Conservation (phyloP, 1,140 invertebrate genomes). For the Drosophila bifasciata region DNA sequence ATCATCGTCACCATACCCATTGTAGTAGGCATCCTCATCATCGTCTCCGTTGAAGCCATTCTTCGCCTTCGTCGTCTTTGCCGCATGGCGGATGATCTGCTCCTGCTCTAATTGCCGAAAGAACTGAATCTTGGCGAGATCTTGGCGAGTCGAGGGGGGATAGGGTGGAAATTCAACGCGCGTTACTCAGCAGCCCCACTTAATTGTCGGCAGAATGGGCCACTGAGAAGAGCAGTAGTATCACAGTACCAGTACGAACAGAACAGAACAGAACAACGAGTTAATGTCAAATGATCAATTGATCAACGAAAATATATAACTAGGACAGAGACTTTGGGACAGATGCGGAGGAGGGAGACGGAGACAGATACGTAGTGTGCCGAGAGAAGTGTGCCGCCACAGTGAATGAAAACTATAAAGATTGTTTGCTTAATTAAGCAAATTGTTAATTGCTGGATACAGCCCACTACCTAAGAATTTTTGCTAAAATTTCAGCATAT, state of each 20-base stretch:
- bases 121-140: conserved; percentile 74
- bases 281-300: conserved; percentile 80
- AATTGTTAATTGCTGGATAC: conserved; percentile 6
- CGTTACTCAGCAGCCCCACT: conserved; percentile 45
- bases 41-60: conserved; percentile 23
- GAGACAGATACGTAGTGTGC: background rate
- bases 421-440: conserved; percentile 41
- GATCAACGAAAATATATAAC: conserved; percentile 53
- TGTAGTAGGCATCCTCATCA: background rate
- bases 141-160: conserved; percentile 1
- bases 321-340: conserved; percentile 48
- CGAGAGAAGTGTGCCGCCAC: conserved; percentile 26
- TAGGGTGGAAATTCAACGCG: conserved; percentile 36
- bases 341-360: conserved; percentile 14
- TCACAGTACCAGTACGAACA: conserved; percentile 9
- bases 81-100: conserved; percentile 49
- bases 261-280: conserved; percentile 33
- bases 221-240: conserved; percentile 33
- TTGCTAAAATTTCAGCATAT: too few species aligned
- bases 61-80: conserved; percentile 28
- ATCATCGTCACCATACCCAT: conserved; percentile 1
- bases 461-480: too few species aligned
- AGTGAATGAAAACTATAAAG: conserved; percentile 46
- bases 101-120: conserved; percentile 71
- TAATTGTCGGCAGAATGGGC: conserved; percentile 50